These are phyloP conservation scores for Yponomeuta cagnagella DNA, from an alignment of 2,888 invertebrate species.

Conservation along the genomic window DNA sequence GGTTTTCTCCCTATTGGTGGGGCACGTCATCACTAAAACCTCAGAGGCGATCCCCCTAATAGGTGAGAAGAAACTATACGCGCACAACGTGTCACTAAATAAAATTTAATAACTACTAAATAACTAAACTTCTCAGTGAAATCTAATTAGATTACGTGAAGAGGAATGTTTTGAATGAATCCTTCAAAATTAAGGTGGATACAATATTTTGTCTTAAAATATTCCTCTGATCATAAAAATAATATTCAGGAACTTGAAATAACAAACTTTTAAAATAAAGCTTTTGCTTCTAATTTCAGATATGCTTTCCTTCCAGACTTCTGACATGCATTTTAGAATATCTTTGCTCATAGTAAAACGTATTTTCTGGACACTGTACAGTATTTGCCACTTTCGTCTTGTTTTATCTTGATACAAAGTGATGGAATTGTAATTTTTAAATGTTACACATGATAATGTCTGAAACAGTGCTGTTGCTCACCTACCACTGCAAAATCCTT, in stretches of 20 bases:
- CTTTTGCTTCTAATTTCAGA: slow-evolving; percentile 44
- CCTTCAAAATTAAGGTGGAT: not conserved
- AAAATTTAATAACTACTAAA: not conserved
- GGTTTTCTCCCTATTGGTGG: slow-evolving; percentile 99
- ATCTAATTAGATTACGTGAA: slow-evolving; percentile 35
- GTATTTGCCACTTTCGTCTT: not conserved
- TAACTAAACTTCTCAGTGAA: not conserved
- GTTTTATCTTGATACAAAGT: not conserved
- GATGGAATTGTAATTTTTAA: not conserved
- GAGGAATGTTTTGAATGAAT: slow-evolving; percentile 52
- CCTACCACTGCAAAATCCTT: slow-evolving; percentile 27
- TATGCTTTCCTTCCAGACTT: not conserved
- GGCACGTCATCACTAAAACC: slow-evolving; percentile 99
- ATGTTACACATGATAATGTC: not conserved
- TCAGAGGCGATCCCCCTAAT: slow-evolving; percentile 99
- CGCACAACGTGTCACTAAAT: not conserved
- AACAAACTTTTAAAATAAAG: not conserved
- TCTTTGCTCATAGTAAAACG: not conserved
- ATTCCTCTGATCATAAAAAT: slow-evolving; percentile 53
- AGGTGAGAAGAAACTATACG: slow-evolving; percentile 78
- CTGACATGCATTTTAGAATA: slow-evolving; percentile 7
- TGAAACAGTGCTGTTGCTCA: not conserved
- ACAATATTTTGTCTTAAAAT: slow-evolving; percentile 33
- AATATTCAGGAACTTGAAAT: not conserved
- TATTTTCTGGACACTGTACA: slow-evolving; percentile 1